Evolutionary conservation across 2,797 vertebrate species (phyloP), one percentile per base, ranked within the genome.

Genomic region (Nasua narica): DNA sequence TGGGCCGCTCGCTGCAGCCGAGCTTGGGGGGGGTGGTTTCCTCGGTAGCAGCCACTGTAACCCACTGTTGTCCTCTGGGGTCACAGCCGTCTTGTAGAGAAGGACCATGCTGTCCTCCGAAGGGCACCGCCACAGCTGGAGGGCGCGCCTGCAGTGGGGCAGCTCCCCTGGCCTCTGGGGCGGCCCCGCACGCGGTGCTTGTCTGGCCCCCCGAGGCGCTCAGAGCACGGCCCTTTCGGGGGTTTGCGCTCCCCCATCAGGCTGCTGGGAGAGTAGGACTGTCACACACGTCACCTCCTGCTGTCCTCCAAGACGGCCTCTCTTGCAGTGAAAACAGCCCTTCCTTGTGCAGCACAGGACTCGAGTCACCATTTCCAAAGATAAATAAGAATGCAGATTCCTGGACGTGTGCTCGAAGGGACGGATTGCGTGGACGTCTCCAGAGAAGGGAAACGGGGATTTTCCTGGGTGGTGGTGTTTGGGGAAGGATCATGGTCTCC

Each of bases 161-260:
- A 1, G 18, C 76, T 4, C 18, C 35, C 0, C 0, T 2, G 19
- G n/a, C 3, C 0, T 27, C 40, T 6, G 11, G 0, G 18, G 43
- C 0, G 0, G 14, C 37, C 12, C 5, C n/a, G 43, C 23, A 8
- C 19, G 2, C 1, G 32, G 10, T 0, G 0, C 25, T 52, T 6
- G 19, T 29, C 70, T 0, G 23, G 0, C 16, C 1, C 70, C 52
- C 7, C 7, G 32, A 19, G 40, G 46, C 5, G 6, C 23, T 54
- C 43, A 11, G 85, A 18, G n/a, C 16, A 40, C 0, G 1, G 72
- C 56, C 89, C 11, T 14, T 7, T 3, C 0, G 0, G 37, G 60
- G 4, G 37, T 32, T 5, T 6, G 1, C 0, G 3, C 6, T n/a
- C 56, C 23, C 15, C 21, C 25, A 11, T 43, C 35, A 67, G 21